Base-by-base conservation (phyloP, 1,140 invertebrate genomes). In the Lerema accius region DNA sequence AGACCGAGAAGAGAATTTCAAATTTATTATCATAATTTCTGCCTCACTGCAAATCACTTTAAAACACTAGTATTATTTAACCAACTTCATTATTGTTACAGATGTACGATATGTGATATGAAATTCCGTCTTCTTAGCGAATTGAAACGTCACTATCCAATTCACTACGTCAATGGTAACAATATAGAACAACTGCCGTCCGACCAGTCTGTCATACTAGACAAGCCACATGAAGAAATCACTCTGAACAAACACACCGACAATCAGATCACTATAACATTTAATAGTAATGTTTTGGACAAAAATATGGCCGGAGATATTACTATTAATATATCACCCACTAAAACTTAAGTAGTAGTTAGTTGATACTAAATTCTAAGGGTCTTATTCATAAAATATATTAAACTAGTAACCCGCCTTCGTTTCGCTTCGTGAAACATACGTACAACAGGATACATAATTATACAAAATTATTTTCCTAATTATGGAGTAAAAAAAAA, bases 91-190 rank as follows among this genome's bases (percentile, higher is more conserved):
- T n/a, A 4, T 59, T 16, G 37, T 69, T 74, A 15, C 65, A 82
- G 69, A 28, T 82, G 74, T 14, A 70, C 68, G 37, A 75, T 91
- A 9, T 91, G 90, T 62, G 58, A 78, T 5, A 72, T 82, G 60
- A 77, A 78, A 28, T 91, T 91, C 72, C 71, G 89, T 14, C 73
- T 91, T 0, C 63, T 84, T 23, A 84, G 80, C 4, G 90, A 91
- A 53, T 49, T 91, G 14, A 91, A 90, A 64, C 76, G 80, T 0
- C 89, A 91, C 62, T 91, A 91, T 19, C 89, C 88, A 0, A 63
- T 80, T 0, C 89, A 91, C 60, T 91, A 90, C 59, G 39, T 80
- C 10, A 69, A 80, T 61, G 75, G 72, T 0, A 58, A 35, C 40
- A 32, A 40, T n/a, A 32, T 45, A 4, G 9, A 3, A 5, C 26